Evolutionary conservation across 2,113 vertebrate species (phyloP).

Genomic region (Hemibagrus wyckioides): DNA sequence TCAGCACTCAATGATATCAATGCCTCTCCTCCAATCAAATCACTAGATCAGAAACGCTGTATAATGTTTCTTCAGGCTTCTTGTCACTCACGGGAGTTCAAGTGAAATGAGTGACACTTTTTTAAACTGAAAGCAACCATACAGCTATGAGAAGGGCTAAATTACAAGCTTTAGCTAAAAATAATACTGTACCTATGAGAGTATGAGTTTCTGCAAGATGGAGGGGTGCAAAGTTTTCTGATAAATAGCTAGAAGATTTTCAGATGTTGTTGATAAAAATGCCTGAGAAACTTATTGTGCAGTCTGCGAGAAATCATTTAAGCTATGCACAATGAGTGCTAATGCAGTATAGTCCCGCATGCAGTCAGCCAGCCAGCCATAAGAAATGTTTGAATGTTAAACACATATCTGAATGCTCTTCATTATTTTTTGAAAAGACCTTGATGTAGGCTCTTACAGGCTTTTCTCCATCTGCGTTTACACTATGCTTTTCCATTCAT

Average conservation of each 20-base stretch:
- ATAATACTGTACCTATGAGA: constrained; percentile 15
- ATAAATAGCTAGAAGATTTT: constrained; percentile 8
- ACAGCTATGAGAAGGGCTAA: background rate
- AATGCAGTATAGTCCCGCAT: constrained; percentile 4
- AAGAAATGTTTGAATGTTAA: too few relatives aligned
- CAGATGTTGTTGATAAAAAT: constrained; percentile 11
- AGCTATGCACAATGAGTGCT: constrained; percentile 12
- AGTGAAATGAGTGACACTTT: background rate
- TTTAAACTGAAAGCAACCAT: background rate
- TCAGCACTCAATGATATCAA: background rate
- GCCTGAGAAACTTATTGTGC: background rate
- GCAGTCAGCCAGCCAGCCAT: constrained; percentile 15
- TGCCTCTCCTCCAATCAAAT: background rate
- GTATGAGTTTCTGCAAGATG: background rate
- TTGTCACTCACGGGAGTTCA: background rate
- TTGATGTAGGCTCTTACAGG: background rate
- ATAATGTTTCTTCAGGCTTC: background rate
- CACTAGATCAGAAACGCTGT: constrained; percentile 6
- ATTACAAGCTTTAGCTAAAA: constrained; percentile 10
- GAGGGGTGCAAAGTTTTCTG: background rate
- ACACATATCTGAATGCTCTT: background rate
- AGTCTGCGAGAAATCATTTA: constrained; percentile 13
- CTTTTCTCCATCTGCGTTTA: background rate
- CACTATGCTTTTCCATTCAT: background rate
- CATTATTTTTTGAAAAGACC: constrained; percentile 5